Percentiles rank a stretch among this genome's conserved stretches.
These are phyloP conservation scores for Epinotia bilunana DNA, from an alignment of 2,888 invertebrate species.

Conservation along the genomic window DNA sequence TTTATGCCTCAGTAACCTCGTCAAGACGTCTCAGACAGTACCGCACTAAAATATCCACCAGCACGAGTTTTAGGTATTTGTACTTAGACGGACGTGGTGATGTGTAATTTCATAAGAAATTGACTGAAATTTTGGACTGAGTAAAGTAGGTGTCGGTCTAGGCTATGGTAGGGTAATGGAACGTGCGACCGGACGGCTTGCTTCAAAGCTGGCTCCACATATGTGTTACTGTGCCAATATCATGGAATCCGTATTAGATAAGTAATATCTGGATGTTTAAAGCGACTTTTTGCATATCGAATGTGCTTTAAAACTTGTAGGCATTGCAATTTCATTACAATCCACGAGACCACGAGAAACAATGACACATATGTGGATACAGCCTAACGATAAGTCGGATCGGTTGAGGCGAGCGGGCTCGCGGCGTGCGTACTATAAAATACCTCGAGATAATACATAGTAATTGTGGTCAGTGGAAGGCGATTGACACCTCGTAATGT, in stretches of 20 bases:
- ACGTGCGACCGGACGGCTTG: slow-evolving; percentile 74
- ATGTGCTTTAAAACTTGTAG: not conserved
- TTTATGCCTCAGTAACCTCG: too few species aligned
- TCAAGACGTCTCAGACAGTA: not conserved
- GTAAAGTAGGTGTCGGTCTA: slow-evolving; percentile 81
- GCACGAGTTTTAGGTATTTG: slow-evolving; percentile 64
- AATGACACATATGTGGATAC: slow-evolving; percentile 50
- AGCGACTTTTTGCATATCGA: not conserved
- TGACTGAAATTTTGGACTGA: slow-evolving; percentile 84
- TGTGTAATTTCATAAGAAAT: slow-evolving; percentile 81
- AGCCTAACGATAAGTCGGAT: slow-evolving; percentile 51
- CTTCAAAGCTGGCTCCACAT: slow-evolving; percentile 62
- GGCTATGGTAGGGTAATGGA: slow-evolving; percentile 79
- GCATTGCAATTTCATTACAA: not conserved
- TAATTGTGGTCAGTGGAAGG: slow-evolving; percentile 49
- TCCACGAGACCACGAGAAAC: not conserved
- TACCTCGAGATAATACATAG: slow-evolving; percentile 37
- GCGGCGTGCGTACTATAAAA: slow-evolving; percentile 39
- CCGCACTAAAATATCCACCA: slow-evolving; percentile 22
- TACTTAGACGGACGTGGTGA: slow-evolving; percentile 76
- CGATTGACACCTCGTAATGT: slow-evolving; percentile 47
- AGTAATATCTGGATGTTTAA: too few species aligned
- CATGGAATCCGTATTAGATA: not conserved
- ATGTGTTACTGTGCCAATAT: slow-evolving; percentile 44
- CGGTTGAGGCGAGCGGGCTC: slow-evolving; percentile 62